These are phyloP conservation scores for Diabrotica balteata DNA, from an alignment of 2,888 invertebrate species.

Conservation along the genomic window DNA sequence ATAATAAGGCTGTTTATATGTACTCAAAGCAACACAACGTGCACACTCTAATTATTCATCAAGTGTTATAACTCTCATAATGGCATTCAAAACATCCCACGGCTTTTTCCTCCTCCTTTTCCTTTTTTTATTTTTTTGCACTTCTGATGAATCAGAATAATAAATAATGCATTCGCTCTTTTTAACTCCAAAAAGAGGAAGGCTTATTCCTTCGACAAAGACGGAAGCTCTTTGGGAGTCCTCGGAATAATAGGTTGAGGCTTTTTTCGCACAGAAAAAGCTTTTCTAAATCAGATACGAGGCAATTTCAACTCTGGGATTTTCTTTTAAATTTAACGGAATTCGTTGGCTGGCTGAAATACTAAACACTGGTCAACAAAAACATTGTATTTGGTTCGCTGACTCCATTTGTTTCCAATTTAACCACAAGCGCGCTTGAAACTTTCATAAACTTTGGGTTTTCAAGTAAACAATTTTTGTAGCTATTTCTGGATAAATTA, in stretches of 20 bases:
- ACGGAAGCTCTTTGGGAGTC: constrained; percentile 12
- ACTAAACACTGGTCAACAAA: too few species aligned
- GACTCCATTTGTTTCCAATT: too few species aligned
- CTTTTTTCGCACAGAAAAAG: constrained; percentile 6
- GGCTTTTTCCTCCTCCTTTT: constrained; percentile 5
- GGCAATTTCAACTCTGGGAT: constrained; percentile 7
- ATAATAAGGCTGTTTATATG: background rate
- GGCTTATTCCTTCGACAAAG: constrained; percentile 8
- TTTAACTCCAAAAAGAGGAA: constrained; percentile 17
- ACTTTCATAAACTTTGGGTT: too few species aligned
- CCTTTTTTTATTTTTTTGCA: constrained; percentile 11
- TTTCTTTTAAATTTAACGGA: background rate
- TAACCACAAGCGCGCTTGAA: too few species aligned
- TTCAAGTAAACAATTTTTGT: too few species aligned
- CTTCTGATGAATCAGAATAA: constrained; percentile 22
- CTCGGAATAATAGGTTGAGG: constrained; percentile 14
- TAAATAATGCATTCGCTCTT: constrained; percentile 24
- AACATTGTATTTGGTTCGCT: too few species aligned
- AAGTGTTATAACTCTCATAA: constrained; percentile 22
- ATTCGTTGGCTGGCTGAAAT: too few species aligned
- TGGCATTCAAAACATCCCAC: constrained; percentile 21
- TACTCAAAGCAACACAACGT: background rate
- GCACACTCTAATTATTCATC: constrained; percentile 13
- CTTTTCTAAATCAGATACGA: constrained; percentile 17
- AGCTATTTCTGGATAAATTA: too few species aligned